Percentiles rank a stretch among this genome's conserved stretches.
These are phyloP conservation scores for Drosophila orosa DNA, from an alignment of 1,140 invertebrate species.

Conservation along the genomic window DNA sequence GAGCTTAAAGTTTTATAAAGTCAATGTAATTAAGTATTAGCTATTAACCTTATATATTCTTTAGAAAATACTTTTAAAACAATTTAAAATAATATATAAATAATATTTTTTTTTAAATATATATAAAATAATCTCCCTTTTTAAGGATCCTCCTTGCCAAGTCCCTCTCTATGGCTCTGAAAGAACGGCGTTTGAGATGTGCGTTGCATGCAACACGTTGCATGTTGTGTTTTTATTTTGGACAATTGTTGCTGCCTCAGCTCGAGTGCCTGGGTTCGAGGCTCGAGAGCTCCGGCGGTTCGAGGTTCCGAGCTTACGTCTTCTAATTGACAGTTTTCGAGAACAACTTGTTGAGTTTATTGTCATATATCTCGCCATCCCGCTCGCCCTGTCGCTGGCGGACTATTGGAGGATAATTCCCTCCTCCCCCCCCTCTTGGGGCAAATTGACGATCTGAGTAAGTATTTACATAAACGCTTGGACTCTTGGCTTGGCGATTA, in stretches of 20 bases:
- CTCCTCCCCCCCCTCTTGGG: background rate
- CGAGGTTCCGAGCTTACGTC: slow-evolving; percentile 15
- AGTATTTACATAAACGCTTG: slow-evolving; percentile 47
- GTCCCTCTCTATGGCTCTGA: slow-evolving; percentile 5
- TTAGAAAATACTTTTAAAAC: too few species aligned
- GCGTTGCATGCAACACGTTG: slow-evolving; percentile 65
- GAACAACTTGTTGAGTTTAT: slow-evolving; percentile 73
- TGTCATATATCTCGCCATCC: slow-evolving; percentile 30
- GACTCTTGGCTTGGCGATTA: slow-evolving; percentile 28
- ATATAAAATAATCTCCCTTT: background rate
- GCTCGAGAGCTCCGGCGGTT: background rate
- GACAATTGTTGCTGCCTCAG: slow-evolving; percentile 65
- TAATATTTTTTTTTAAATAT: too few species aligned
- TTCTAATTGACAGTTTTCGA: slow-evolving; percentile 70
- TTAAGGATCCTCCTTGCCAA: too few species aligned
- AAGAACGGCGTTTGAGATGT: slow-evolving; percentile 4
- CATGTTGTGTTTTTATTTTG: slow-evolving; percentile 75
- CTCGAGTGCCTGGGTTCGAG: background rate
- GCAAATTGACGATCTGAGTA: slow-evolving; percentile 27
- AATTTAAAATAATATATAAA: too few species aligned
- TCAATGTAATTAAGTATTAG: too few species aligned
- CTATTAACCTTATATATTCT: too few species aligned
- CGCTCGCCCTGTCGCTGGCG: slow-evolving; percentile 2
- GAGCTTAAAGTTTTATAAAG: too few species aligned
- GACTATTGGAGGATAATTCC: slow-evolving; percentile 36